Conservation (phyloP, 2,113 vertebrate species). For the Oxygymnocypris stewartii region DNA sequence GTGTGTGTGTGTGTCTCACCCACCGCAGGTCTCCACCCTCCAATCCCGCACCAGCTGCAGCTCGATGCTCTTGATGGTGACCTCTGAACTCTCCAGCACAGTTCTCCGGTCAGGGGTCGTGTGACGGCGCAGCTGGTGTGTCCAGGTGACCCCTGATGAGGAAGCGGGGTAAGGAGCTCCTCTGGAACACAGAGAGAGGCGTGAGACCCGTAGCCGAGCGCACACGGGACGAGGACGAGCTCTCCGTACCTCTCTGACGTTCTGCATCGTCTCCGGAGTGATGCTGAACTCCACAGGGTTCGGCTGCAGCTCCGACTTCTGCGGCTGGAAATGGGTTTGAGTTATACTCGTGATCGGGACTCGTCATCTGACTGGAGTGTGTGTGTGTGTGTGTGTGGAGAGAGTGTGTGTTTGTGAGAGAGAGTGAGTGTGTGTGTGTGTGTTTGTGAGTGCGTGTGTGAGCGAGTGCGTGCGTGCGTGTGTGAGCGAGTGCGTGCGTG, state of each 20-base stretch:
- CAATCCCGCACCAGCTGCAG: constrained; percentile 95
- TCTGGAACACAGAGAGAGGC: constrained; percentile 65
- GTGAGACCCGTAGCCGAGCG: background rate
- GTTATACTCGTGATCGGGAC: background rate
- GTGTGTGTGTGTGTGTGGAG: too few relatives aligned
- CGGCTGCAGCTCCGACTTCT: constrained; percentile 82
- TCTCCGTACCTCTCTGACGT: constrained; percentile 82
- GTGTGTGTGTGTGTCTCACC: constrained; percentile 77
- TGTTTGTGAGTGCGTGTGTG: too few relatives aligned
- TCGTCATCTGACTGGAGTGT: background rate
- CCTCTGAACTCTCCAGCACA: constrained; percentile 89
- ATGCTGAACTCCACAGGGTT: constrained; percentile 93
- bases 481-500: too few relatives aligned
- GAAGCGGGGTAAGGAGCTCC: constrained; percentile 85
- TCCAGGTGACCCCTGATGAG: constrained; percentile 87
- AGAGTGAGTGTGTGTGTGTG: too few relatives aligned
- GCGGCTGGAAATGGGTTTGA: constrained; percentile 75
- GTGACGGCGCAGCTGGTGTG: constrained; percentile 88
- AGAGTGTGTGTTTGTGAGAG: too few relatives aligned
- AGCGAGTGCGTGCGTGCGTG: too few relatives aligned
- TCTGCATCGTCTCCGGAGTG: constrained; percentile 92
- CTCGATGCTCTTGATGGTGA: constrained; percentile 88
- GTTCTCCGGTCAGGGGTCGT: constrained; percentile 87
- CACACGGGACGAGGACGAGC: background rate
- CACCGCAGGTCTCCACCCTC: constrained; percentile 96